These are phyloP conservation scores for Drosophila cracens DNA, from an alignment of 2,888 invertebrate genomes.

Conservation along the genomic window DNA sequence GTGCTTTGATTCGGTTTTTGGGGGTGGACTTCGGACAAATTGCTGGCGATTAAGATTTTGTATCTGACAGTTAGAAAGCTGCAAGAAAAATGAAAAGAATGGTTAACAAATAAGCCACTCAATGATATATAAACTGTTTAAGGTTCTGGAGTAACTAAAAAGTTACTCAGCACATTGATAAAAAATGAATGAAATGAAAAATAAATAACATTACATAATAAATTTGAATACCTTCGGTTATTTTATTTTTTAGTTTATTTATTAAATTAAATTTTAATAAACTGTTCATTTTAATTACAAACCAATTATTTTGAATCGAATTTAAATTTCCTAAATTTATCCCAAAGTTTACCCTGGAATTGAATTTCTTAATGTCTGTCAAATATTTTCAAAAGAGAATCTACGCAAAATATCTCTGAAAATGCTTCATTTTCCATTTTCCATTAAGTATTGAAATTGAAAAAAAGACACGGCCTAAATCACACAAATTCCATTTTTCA, in stretches of 20 bases:
- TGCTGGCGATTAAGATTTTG: constrained; percentile 73
- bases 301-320: too few species aligned
- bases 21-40: constrained; percentile 58
- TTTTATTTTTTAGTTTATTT: neutral
- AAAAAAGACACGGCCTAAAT: neutral
- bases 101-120: neutral
- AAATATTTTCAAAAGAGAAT: neutral
- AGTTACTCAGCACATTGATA: neutral
- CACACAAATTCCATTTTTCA: neutral
- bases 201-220: neutral
- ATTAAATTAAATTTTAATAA: neutral
- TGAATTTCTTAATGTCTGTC: neutral
- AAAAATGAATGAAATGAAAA: neutral
- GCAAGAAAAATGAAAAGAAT: constrained; percentile 32
- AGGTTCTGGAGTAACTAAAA: neutral
- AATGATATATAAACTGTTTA: neutral
- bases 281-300: neutral
- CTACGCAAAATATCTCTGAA: neutral
- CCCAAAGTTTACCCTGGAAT: too few species aligned
- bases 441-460: neutral
- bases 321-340: too few species aligned
- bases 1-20: constrained; percentile 27
- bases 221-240: neutral
- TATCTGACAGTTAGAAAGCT: constrained; percentile 48
- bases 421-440: neutral